Base-by-base conservation (phyloP, 2,113 vertebrate species). In the Lagopus muta region DNA sequence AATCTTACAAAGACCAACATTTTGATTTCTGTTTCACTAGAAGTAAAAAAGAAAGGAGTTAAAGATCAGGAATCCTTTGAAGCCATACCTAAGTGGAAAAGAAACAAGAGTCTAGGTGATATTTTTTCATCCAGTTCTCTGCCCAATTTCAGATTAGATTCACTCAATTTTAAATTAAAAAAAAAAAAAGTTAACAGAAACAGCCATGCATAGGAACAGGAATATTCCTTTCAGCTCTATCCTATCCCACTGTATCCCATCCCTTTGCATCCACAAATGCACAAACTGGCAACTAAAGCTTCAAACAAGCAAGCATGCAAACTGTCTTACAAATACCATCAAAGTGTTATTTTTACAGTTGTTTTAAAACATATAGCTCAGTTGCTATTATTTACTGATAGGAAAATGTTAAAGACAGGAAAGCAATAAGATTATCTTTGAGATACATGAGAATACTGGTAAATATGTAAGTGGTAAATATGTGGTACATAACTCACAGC, bases 291-390 rank as follows among this genome's bases (percentile, higher is more conserved):
- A 95, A 52, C 77, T 38, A 94, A 96, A 95, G 94, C 86, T 82
- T 89, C 86, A 95, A 95, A 93, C 55, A 91, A 94, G 89, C 89
- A 92, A 94, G 89, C 90, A 92, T 69, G 27, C 10, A 89, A 97
- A 43, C 66, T 90, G 22, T 86, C 96, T 52, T 80, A 82, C 79
- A 96, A 92, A 96, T 72, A 96, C 64, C 74, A 70, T 13, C 3
- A 15, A 93, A 94, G 34, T 83, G 73, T 50, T 65, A 34, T 80
- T 79, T 71, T 66, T 89, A 90, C 52, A 90, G 20, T 62, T 95
- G 92, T 40, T 89, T 90, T 55, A 83, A 90, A 96, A 95, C 66
- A 75, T 15, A 47, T 34, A 14, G 75, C 2, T 3, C 2, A 1
- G 48, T 16, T 34, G 18, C 28, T 4, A 54, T 66, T 75, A 89